Evolutionary conservation across 2,797 vertebrate genomes (phyloP).

Genomic region (Leptodactylus fallax): DNA sequence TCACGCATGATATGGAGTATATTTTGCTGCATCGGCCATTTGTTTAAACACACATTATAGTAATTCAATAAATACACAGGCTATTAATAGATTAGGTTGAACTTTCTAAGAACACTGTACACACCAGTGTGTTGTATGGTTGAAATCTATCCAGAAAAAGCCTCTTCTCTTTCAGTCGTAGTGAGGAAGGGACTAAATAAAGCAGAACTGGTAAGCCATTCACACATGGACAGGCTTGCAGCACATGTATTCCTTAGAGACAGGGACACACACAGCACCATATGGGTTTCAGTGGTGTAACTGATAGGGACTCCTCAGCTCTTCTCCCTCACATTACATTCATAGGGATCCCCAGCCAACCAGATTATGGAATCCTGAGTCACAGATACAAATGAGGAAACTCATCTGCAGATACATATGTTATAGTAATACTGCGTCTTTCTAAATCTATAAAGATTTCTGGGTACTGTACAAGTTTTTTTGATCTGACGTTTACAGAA

Average conservation of each 20-base stretch:
- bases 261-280: conserved; percentile 25
- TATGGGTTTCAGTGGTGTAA: conserved; percentile 57
- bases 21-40: background rate
- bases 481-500: too few species aligned
- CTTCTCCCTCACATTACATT: conserved; percentile 18
- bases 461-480: background rate
- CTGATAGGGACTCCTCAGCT: conserved; percentile 48
- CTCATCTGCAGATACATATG: too few species aligned
- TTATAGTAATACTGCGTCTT: background rate
- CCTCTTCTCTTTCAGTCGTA: conserved; percentile 11
- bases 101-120: conserved; percentile 11
- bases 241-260: conserved; percentile 50
- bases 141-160: conserved; percentile 31
- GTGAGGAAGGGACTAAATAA: conserved; percentile 34
- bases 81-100: conserved; percentile 19
- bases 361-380: background rate
- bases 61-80: background rate
- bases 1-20: background rate
- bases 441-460: background rate
- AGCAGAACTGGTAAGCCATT: conserved; percentile 42
- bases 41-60: background rate
- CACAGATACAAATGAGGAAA: background rate
- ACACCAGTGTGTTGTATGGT: background rate
- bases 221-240: conserved; percentile 30
- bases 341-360: background rate